Evolutionary conservation across 2,888 invertebrate genomes (phyloP).

Genomic region (Tetheella fluctuosa): DNA sequence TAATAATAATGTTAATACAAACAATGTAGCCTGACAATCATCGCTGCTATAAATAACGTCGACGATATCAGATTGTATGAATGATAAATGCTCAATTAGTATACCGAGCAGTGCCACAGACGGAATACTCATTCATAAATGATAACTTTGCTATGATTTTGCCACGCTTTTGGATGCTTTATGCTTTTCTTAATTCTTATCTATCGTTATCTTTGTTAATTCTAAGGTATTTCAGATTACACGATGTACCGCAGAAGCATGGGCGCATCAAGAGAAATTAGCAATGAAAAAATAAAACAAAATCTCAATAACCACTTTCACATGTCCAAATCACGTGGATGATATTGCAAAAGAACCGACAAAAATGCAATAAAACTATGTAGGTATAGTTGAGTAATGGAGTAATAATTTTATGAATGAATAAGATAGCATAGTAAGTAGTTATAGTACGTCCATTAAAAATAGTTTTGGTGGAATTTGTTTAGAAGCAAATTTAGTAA

Average conservation of each 20-base stretch:
- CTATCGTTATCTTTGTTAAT: too few relatives aligned
- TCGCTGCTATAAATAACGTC: constrained; percentile 6
- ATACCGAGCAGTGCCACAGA: background rate
- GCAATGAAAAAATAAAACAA: background rate
- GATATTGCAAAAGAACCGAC: background rate
- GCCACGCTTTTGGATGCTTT: too few relatives aligned
- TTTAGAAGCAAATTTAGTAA: constrained; percentile 13
- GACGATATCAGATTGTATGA: constrained; percentile 11
- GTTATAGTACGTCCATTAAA: background rate
- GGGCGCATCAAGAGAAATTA: background rate
- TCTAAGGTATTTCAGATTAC: too few relatives aligned
- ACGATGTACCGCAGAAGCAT: too few relatives aligned
- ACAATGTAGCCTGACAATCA: constrained; percentile 10
- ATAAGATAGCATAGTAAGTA: background rate
- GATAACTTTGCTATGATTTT: background rate
- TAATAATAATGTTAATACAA: constrained; percentile 13
- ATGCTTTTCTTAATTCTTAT: too few relatives aligned
- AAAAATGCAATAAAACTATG: background rate
- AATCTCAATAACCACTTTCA: background rate
- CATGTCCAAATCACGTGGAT: background rate
- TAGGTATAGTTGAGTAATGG: background rate
- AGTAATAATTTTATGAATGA: constrained; percentile 4
- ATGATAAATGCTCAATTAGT: constrained; percentile 24
- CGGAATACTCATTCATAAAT: background rate
- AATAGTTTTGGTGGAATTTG: background rate